A percentile compares a stretch with the other conserved stretches of the same genome.
Conservation (phyloP, 2,888 invertebrate genomes). For the Acrobasis suavella region DNA sequence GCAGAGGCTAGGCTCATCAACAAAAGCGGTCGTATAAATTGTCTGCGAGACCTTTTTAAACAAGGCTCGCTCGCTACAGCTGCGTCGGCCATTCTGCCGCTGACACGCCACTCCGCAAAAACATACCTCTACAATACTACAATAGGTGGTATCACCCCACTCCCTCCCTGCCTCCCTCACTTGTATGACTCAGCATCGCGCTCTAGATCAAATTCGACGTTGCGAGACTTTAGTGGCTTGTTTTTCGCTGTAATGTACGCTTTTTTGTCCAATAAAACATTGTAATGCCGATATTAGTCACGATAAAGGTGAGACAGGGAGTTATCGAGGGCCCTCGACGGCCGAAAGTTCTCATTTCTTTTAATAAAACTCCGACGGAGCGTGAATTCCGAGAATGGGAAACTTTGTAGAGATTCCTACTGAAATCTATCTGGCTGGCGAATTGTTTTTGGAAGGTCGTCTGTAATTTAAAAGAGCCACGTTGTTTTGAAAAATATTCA, state of each 20-base stretch:
- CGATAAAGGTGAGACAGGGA: slow-evolving; percentile 41
- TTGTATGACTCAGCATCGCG: slow-evolving; percentile 72
- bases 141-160: slow-evolving; percentile 64
- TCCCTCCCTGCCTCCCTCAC: slow-evolving; percentile 43
- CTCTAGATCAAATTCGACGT: slow-evolving; percentile 74
- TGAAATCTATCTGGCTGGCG: slow-evolving; percentile 38
- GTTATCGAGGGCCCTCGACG: slow-evolving; percentile 13
- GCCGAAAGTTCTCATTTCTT: slow-evolving; percentile 30
- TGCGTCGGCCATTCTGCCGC: slow-evolving; percentile 59
- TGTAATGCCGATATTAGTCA: slow-evolving; percentile 58
- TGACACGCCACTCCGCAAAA: slow-evolving; percentile 73
- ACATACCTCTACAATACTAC: slow-evolving; percentile 74
- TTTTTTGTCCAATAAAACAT: slow-evolving; percentile 62
- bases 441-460: slow-evolving; percentile 37
- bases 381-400: slow-evolving; percentile 39
- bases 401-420: slow-evolving; percentile 43
- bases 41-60: slow-evolving; percentile 49
- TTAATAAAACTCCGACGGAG: slow-evolving; percentile 52
- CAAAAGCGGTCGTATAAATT: slow-evolving; percentile 51
- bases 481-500: not conserved
- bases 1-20: slow-evolving; percentile 36
- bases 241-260: slow-evolving; percentile 64
- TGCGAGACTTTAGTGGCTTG: slow-evolving; percentile 62
- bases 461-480: not conserved
- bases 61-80: slow-evolving; percentile 44